These are phyloP conservation scores for Sphaerophoria taeniata DNA, from an alignment of 2,888 invertebrate genomes.

Conservation along the genomic window DNA sequence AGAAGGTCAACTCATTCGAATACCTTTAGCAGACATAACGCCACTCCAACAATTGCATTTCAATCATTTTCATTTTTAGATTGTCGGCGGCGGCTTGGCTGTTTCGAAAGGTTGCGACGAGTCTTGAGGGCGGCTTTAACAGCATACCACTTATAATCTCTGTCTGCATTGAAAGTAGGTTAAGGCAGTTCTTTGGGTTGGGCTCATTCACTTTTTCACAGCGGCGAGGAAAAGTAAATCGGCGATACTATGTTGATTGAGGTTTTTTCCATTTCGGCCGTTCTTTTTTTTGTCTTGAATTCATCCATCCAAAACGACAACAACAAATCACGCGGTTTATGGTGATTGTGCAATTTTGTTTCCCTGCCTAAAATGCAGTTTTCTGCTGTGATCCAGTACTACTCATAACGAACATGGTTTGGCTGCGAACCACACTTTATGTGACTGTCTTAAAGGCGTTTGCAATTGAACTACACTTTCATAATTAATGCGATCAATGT, in stretches of 20 bases:
- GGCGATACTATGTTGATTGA: slow-evolving; percentile 41
- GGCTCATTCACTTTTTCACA: slow-evolving; percentile 29
- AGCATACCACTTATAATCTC: neutral
- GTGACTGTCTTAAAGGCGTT: slow-evolving; percentile 9
- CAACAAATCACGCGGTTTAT: neutral
- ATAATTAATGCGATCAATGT: slow-evolving; percentile 64
- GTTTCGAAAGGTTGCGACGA: slow-evolving; percentile 64
- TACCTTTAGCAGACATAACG: slow-evolving; percentile 15
- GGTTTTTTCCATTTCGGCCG: slow-evolving; percentile 19
- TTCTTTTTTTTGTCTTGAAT: slow-evolving; percentile 19
- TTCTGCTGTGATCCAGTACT: neutral
- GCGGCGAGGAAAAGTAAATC: slow-evolving; percentile 48
- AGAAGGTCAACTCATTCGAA: slow-evolving; percentile 60
- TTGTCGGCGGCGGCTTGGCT: neutral
- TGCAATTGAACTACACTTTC: slow-evolving; percentile 73
- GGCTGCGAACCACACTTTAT: slow-evolving; percentile 22
- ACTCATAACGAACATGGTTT: slow-evolving; percentile 14
- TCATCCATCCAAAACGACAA: slow-evolving; percentile 24
- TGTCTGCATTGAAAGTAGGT: slow-evolving; percentile 75
- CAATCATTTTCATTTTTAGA: slow-evolving; percentile 23
- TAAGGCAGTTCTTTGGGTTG: slow-evolving; percentile 77
- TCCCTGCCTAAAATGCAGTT: slow-evolving; percentile 55
- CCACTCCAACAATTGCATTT: slow-evolving; percentile 30
- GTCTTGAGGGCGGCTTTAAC: slow-evolving; percentile 63
- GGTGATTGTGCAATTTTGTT: slow-evolving; percentile 56